Conservation (phyloP, 2,888 invertebrate species). For the Globia sparganii region DNA sequence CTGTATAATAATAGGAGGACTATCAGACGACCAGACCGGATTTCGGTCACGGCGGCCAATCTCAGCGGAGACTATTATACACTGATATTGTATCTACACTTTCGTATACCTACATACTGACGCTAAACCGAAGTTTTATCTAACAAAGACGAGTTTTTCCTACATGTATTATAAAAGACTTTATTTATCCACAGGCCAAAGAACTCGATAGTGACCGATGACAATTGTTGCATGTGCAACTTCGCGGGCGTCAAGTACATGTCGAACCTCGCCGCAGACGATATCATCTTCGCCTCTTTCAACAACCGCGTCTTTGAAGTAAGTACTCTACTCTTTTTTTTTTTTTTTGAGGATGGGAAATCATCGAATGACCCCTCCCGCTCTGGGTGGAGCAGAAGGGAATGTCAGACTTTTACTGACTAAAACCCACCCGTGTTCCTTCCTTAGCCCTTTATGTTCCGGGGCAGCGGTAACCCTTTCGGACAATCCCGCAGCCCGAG, state of each 20-base stretch:
- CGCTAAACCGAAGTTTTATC: not conserved
- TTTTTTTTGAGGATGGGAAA: too few relatives aligned
- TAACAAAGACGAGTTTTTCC: not conserved
- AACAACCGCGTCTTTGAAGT: constrained; percentile 96
- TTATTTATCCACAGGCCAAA: constrained; percentile 80
- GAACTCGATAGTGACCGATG: constrained; percentile 93
- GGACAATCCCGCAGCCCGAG: too few relatives aligned
- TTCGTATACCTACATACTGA: not conserved
- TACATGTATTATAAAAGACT: not conserved
- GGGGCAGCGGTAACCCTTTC: too few relatives aligned
- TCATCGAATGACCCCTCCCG: too few relatives aligned
- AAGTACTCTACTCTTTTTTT: constrained; percentile 65
- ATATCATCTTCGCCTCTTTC: constrained; percentile 96
- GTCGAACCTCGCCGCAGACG: constrained; percentile 93
- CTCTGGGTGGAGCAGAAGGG: too few relatives aligned
- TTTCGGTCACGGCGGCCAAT: too few relatives aligned
- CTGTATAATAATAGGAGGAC: not conserved
- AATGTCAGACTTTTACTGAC: too few relatives aligned
- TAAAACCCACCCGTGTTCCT: too few relatives aligned
- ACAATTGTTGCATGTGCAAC: constrained; percentile 97
- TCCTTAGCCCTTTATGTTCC: too few relatives aligned
- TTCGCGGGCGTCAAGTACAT: constrained; percentile 95
- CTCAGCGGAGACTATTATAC: too few relatives aligned
- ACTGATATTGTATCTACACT: too few relatives aligned
- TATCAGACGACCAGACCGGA: too few relatives aligned